These are phyloP conservation scores for Telenomus remus DNA, from an alignment of 1,140 invertebrate genomes.

Conservation along the genomic window DNA sequence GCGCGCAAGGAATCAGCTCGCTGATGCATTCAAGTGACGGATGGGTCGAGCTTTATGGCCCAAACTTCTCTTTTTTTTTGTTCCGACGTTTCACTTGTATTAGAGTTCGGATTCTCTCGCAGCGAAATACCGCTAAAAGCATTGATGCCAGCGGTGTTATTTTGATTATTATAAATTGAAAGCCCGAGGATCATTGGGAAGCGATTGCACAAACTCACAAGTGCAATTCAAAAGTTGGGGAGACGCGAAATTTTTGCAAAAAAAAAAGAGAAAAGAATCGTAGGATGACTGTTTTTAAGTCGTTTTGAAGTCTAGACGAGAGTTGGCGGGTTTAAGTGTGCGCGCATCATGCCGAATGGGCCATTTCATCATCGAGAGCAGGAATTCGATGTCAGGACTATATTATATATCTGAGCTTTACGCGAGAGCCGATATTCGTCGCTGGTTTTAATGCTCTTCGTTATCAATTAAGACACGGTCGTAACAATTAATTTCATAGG, in stretches of 20 bases:
- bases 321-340: slow-evolving; percentile 7
- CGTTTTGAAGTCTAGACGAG: slow-evolving; percentile 37
- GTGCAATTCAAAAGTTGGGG: too few relatives aligned
- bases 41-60: slow-evolving; percentile 18
- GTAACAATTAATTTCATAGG: slow-evolving; percentile 70
- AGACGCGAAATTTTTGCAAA: too few relatives aligned
- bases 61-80: slow-evolving; percentile 19
- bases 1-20: slow-evolving; percentile 10
- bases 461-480: slow-evolving; percentile 72
- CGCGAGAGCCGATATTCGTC: slow-evolving; percentile 26
- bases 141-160: too few relatives aligned
- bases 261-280: slow-evolving; percentile 3
- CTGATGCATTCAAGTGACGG: slow-evolving; percentile 36
- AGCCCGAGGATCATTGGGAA: neutral
- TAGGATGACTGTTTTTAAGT: slow-evolving; percentile 5
- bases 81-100: slow-evolving; percentile 17
- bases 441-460: slow-evolving; percentile 67
- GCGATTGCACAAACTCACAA: too few relatives aligned
- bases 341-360: slow-evolving; percentile 37
- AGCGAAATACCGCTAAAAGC: too few relatives aligned
- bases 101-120: neutral
- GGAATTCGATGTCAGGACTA: slow-evolving; percentile 37
- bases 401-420: slow-evolving; percentile 37
- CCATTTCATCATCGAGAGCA: slow-evolving; percentile 31
- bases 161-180: slow-evolving; percentile 2